A percentile compares a stretch with the other conserved stretches of the same genome.
phyloP scores from a whole-genome alignment of 2,888 invertebrate species.

The Rotaria sp. region DNA sequence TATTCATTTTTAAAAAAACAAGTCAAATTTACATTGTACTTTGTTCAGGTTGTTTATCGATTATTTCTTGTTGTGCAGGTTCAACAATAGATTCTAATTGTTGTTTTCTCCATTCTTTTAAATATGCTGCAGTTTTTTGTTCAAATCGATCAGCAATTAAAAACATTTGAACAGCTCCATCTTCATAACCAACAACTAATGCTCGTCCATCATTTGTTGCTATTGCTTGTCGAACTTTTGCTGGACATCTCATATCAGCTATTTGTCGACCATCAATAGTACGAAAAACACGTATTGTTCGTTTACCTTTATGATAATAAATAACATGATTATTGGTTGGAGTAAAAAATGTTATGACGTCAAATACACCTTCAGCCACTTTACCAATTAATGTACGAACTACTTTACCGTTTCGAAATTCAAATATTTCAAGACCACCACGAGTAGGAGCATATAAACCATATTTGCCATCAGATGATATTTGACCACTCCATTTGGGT shows the following conservation, averaged over 20 bases:
- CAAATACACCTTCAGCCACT: slow-evolving; percentile 90
- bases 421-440: slow-evolving; percentile 81
- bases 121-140: slow-evolving; percentile 19
- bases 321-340: slow-evolving; percentile 86
- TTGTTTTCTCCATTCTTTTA: slow-evolving; percentile 29
- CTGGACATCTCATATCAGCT: slow-evolving; percentile 76
- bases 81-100: neutral
- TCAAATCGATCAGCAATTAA: slow-evolving; percentile 35
- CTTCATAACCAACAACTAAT: slow-evolving; percentile 53
- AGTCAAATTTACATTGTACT: too few relatives aligned
- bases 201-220: slow-evolving; percentile 75
- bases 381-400: slow-evolving; percentile 78
- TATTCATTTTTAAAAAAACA: too few relatives aligned
- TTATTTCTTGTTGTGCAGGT: neutral
- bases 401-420: slow-evolving; percentile 78
- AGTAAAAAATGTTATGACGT: slow-evolving; percentile 85
- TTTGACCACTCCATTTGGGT: slow-evolving; percentile 78
- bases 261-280: slow-evolving; percentile 79
- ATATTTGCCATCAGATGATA: slow-evolving; percentile 62
- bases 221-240: slow-evolving; percentile 77
- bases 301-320: slow-evolving; percentile 89
- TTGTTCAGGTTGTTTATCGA: neutral
- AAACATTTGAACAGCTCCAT: slow-evolving; percentile 39
- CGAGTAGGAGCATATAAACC: slow-evolving; percentile 82
- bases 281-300: slow-evolving; percentile 84